phyloP scores from a whole-genome alignment of 2,797 vertebrate genomes.

The Enteromius viviparus region DNA sequence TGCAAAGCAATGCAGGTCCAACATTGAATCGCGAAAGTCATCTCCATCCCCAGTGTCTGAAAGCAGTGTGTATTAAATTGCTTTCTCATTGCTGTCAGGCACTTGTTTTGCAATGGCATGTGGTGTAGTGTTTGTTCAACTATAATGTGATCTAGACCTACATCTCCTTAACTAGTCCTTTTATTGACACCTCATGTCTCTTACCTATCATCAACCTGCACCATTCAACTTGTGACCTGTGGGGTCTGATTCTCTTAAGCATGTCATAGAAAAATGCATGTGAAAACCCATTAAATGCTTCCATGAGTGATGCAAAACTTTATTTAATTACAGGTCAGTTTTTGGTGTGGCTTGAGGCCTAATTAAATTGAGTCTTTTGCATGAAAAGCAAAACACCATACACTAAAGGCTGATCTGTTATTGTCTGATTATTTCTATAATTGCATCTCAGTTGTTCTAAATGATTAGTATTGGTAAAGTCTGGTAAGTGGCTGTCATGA shows the following conservation, averaged over 20 bases:
- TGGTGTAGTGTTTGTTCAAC: conserved; percentile 53
- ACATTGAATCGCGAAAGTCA: conserved; percentile 53
- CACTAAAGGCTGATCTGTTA: background rate
- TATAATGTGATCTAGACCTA: conserved; percentile 47
- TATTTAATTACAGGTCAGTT: conserved; percentile 9
- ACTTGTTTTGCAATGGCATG: conserved; percentile 56
- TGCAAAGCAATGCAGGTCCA: conserved; percentile 49
- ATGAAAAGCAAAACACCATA: background rate
- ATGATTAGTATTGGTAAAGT: conserved; percentile 2
- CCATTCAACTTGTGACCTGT: conserved; percentile 38
- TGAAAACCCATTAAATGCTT: conserved; percentile 32
- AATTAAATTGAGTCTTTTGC: conserved; percentile 23
- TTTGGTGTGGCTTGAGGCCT: conserved; percentile 25
- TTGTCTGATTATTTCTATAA: background rate
- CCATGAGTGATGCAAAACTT: conserved; percentile 17
- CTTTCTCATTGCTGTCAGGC: conserved; percentile 55
- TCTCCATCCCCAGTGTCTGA: conserved; percentile 51
- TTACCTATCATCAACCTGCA: conserved; percentile 43
- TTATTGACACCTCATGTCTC: conserved; percentile 31
- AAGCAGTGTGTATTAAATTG: conserved; percentile 50
- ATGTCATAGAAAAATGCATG: conserved; percentile 44
- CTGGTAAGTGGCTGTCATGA: conserved; percentile 49
- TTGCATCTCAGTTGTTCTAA: background rate
- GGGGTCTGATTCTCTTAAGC: conserved; percentile 34
- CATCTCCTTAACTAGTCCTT: conserved; percentile 38